A percentile compares a stretch with the other conserved stretches of the same genome.
Conservation (phyloP, 2,113 vertebrate genomes). For the Seriola aureovittata region DNA sequence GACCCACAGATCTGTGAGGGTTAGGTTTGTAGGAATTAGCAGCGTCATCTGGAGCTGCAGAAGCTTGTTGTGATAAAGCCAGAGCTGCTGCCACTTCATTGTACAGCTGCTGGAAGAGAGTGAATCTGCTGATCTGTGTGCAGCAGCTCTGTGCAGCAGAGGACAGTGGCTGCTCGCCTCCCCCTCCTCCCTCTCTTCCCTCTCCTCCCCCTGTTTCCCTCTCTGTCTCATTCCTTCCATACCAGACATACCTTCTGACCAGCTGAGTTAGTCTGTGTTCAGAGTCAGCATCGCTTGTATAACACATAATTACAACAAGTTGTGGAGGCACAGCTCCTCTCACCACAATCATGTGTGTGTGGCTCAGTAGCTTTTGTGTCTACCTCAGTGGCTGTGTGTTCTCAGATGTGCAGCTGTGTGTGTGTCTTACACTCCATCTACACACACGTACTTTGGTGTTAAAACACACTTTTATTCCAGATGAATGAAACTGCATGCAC, state of each 20-base stretch:
- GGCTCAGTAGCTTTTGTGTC: neutral
- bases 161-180: slow-evolving; percentile 15
- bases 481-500: too few species aligned
- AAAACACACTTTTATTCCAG: neutral
- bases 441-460: neutral
- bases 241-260: slow-evolving; percentile 72
- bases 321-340: slow-evolving; percentile 57
- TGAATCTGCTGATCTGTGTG: slow-evolving; percentile 4
- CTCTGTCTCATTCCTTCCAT: slow-evolving; percentile 64
- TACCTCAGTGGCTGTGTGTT: neutral
- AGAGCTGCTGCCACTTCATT: slow-evolving; percentile 43
- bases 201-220: slow-evolving; percentile 11
- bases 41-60: neutral
- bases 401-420: neutral
- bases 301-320: slow-evolving; percentile 72
- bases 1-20: too few species aligned
- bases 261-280: slow-evolving; percentile 57
- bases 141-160: neutral
- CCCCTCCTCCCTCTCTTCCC: neutral
- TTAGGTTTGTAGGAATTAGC: too few species aligned
- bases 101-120: slow-evolving; percentile 56
- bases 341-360: slow-evolving; percentile 3
- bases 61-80: slow-evolving; percentile 47
- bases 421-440: neutral
- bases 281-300: slow-evolving; percentile 65